These are phyloP conservation scores for Brachypteracias leptosomus DNA, from an alignment of 2,113 vertebrate genomes.

Conservation along the genomic window DNA sequence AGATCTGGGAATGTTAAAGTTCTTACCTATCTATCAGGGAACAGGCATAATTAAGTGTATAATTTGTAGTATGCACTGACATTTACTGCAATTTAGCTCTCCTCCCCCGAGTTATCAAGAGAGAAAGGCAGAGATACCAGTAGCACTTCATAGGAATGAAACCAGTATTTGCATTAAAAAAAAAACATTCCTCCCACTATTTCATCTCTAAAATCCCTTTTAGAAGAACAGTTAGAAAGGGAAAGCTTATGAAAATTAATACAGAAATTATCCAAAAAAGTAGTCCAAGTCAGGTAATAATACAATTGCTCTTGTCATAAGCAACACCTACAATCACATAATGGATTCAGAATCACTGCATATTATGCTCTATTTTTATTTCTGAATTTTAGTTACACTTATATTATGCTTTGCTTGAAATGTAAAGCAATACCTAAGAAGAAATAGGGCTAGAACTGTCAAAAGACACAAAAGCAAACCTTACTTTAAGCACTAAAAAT, in stretches of 20 bases:
- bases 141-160: background rate
- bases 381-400: background rate
- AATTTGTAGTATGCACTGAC: background rate
- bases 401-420: background rate
- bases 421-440: background rate
- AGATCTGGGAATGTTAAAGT: background rate
- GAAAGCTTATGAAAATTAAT: background rate
- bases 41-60: background rate
- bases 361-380: background rate
- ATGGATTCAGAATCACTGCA: background rate
- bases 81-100: background rate
- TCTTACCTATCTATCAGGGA: background rate
- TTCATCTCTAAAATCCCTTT: background rate
- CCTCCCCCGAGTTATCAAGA: background rate
- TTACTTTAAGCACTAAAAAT: background rate
- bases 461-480: conserved; percentile 5
- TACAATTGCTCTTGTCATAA: background rate
- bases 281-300: background rate
- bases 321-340: background rate
- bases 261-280: background rate
- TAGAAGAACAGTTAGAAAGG: background rate
- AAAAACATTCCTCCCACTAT: background rate
- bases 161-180: background rate
- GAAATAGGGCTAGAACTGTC: background rate
- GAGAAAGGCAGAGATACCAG: background rate